Conservation (phyloP, 2,888 invertebrate genomes). For the Hypselothyrea guttata region DNA sequence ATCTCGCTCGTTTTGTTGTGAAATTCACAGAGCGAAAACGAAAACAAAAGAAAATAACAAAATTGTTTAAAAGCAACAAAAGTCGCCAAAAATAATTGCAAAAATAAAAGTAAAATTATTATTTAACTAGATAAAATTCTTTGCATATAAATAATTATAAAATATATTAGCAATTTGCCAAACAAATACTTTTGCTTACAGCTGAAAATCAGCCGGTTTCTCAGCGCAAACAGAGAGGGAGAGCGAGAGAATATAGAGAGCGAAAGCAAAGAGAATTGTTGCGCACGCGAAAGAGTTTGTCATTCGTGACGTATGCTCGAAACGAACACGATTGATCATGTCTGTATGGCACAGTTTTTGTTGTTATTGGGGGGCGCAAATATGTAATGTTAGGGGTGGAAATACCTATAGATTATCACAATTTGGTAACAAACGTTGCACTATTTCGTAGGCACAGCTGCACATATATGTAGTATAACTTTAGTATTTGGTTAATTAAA, state of each 20-base stretch:
- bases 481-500: too few relatives aligned
- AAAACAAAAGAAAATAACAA: constrained; percentile 3
- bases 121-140: too few relatives aligned
- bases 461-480: too few relatives aligned
- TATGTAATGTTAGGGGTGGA: constrained; percentile 9
- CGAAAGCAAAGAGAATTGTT: constrained; percentile 5
- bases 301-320: constrained; percentile 12
- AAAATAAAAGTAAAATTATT: background rate
- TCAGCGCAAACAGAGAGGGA: background rate
- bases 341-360: constrained; percentile 3
- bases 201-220: constrained; percentile 21
- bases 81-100: background rate
- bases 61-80: too few relatives aligned
- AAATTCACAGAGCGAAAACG: constrained; percentile 46
- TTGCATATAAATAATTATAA: background rate
- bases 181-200: background rate
- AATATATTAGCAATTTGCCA: too few relatives aligned
- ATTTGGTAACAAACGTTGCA: too few relatives aligned
- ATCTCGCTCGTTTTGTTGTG: constrained; percentile 54
- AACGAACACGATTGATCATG: constrained; percentile 51
- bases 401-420: background rate
- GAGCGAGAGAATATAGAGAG: constrained; percentile 3
- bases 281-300: constrained; percentile 4
- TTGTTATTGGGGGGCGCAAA: background rate
- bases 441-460: too few relatives aligned